Evolutionary conservation across 2,113 vertebrate genomes (phyloP), one percentile per base, ranked within the genome.

Genomic region (Zapornia atra): DNA sequence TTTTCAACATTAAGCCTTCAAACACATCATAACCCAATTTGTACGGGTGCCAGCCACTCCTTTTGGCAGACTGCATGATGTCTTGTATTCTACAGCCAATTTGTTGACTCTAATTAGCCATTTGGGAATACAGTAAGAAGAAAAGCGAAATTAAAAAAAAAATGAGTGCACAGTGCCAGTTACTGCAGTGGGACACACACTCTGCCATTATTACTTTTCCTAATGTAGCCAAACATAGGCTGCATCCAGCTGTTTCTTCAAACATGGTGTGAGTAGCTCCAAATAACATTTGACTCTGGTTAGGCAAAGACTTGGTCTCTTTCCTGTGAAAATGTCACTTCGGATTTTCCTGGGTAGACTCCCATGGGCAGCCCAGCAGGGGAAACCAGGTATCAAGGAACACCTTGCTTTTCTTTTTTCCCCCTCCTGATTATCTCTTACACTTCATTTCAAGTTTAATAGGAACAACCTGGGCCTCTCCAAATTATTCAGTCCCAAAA

Each of bases 51-150:
- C 93, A 96, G 79, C 38, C 64, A 88, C 53, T 86, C 68, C 60
- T 92, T 90, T 75, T 93, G 88, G 90, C 90, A 93, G 56, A 61
- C 82, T 66, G 29, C 42, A 40, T 11, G 40, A 70, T 88, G 46
- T 56, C 90, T 94, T 91, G 79, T 51, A 90, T 90, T 86, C 75
- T 81, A 88, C 64, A 92, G 82, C 64, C 33, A 83, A 92, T 88
- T 92, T 95, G 81, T 91, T 92, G 91, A 71, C 82, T 95, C 76
- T 96, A 90, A 96, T 96, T 88, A 97, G 87, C 51, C 88, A 90
- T 86, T 75, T 78, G 85, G 56, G 68, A 93, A 86, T 44, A 54
- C 42, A 95, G 42, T 36, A 94, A 90, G 64, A 96, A 92, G 64
- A 88, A 84, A 89, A 83, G 81, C 88, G 24, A 87, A 91, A 94